These are phyloP conservation scores for Drosophila limbata DNA, from an alignment of 2,888 invertebrate species.

Conservation along the genomic window DNA sequence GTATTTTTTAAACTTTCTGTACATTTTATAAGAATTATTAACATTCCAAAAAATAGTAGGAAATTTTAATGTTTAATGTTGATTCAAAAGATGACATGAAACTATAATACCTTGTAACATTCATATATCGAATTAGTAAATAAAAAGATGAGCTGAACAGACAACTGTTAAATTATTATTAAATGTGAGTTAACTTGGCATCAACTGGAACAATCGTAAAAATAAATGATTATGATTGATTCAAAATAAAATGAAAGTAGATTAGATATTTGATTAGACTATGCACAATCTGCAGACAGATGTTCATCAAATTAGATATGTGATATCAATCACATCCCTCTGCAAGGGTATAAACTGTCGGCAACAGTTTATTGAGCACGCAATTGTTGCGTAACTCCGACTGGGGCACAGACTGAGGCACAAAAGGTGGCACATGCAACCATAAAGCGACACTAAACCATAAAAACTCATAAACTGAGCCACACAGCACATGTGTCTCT, in stretches of 20 bases:
- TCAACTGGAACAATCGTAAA: background rate
- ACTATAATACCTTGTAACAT: too few species aligned
- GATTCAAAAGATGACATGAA: background rate
- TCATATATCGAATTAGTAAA: background rate
- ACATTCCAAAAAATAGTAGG: too few species aligned
- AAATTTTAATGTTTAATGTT: background rate
- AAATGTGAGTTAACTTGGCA: background rate
- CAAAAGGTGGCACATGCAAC: constrained; percentile 50
- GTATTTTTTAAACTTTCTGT: too few species aligned
- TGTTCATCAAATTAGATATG: constrained; percentile 7
- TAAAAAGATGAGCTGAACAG: background rate
- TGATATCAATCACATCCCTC: constrained; percentile 1
- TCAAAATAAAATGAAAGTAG: background rate
- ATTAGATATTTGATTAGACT: background rate
- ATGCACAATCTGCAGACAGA: constrained; percentile 3
- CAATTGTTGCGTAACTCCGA: constrained; percentile 46
- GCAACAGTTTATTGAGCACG: constrained; percentile 48
- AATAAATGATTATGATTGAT: constrained; percentile 3
- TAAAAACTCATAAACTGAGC: constrained; percentile 62
- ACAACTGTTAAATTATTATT: background rate
- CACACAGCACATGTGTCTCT: constrained; percentile 12
- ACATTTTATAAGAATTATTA: too few species aligned
- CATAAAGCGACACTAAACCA: constrained; percentile 64
- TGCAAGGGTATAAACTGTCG: constrained; percentile 18
- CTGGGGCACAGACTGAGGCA: constrained; percentile 22